Percentiles rank a stretch among this genome's conserved stretches.
These are phyloP conservation scores for Ptyas mucosa DNA, from an alignment of 2,113 vertebrate species.

Conservation along the genomic window DNA sequence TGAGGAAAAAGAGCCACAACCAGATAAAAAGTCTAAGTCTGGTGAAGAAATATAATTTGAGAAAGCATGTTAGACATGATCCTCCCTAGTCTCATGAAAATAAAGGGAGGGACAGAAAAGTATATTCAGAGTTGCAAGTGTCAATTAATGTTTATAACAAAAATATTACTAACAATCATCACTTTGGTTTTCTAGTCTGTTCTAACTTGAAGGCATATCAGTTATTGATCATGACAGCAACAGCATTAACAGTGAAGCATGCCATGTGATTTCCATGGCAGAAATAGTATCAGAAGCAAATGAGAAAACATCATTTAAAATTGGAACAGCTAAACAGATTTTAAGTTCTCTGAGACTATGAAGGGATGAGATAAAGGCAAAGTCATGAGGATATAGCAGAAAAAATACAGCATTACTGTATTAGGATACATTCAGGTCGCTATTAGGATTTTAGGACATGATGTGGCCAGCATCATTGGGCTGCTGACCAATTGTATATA, in stretches of 20 bases:
- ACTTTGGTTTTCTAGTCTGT: not conserved
- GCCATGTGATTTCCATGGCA: not conserved
- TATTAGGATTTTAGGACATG: not conserved
- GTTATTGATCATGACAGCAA: not conserved
- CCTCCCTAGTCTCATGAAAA: not conserved
- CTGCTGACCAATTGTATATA: not conserved
- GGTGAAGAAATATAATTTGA: not conserved
- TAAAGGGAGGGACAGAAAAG: too few species aligned
- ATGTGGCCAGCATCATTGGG: not conserved
- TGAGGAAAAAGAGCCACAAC: not conserved
- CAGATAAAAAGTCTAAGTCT: not conserved
- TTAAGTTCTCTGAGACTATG: not conserved
- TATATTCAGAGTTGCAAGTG: not conserved
- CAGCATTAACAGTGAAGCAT: not conserved
- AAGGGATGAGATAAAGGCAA: not conserved
- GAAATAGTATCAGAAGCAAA: not conserved
- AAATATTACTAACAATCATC: not conserved
- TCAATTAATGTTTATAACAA: not conserved
- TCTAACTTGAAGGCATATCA: not conserved
- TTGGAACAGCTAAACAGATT: not conserved
- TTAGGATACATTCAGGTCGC: not conserved
- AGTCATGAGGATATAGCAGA: not conserved
- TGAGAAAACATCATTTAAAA: not conserved
- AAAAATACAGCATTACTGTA: not conserved
- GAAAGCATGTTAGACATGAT: not conserved